phyloP scores from a whole-genome alignment of 2,888 invertebrate genomes.

The Cerceris ruficornis region DNA sequence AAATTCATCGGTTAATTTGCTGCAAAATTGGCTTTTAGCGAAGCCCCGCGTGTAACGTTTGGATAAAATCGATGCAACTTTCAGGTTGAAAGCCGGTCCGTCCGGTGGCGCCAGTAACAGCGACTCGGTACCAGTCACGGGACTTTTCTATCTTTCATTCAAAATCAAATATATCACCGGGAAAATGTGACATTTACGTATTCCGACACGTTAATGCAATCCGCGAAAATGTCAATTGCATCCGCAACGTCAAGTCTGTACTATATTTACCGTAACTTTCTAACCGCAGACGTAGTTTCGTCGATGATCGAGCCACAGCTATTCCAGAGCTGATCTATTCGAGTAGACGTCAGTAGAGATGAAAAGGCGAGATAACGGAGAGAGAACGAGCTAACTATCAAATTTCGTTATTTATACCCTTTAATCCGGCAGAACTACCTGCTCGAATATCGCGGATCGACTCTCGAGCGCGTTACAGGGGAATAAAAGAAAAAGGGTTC shows the following conservation, averaged over 20 bases:
- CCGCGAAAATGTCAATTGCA: too few relatives aligned
- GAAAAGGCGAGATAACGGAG: too few relatives aligned
- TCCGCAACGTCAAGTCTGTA: too few relatives aligned
- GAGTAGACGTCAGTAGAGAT: too few relatives aligned
- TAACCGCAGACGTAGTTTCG: too few relatives aligned
- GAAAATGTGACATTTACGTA: not conserved
- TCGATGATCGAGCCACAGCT: too few relatives aligned
- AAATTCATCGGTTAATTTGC: too few relatives aligned
- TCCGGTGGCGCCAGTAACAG: conserved; percentile 67
- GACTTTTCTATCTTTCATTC: not conserved
- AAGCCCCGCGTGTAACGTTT: conserved; percentile 22
- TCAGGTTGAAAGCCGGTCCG: conserved; percentile 52
- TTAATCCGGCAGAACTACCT: conserved; percentile 31
- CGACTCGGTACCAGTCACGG: conserved; percentile 11
- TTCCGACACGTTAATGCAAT: too few relatives aligned
- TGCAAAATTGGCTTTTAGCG: conserved; percentile 39
- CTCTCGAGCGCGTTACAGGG: not conserved
- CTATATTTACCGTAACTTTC: too few relatives aligned
- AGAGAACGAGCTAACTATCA: conserved; percentile 2
- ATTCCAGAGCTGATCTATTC: too few relatives aligned
- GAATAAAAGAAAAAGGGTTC: conserved; percentile 25
- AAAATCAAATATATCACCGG: not conserved
- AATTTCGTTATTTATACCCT: conserved; percentile 46
- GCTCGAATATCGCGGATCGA: conserved; percentile 26
- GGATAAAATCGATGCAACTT: conserved; percentile 64